These are phyloP conservation scores for Lasioglossum lativentre DNA, from an alignment of 2,888 invertebrate genomes.

Conservation along the genomic window DNA sequence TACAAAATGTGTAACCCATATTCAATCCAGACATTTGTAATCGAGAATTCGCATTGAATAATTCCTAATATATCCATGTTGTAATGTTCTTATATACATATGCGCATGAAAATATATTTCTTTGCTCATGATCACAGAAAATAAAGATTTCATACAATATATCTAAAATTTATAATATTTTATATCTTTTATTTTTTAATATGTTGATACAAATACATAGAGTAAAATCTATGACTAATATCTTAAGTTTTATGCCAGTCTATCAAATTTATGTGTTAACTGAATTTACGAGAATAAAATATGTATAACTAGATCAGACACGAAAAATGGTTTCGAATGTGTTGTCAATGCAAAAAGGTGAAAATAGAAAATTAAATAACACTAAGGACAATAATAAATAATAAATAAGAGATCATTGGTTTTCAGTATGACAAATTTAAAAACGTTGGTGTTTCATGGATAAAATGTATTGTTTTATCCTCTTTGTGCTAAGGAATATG, in stretches of 20 bases:
- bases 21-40: slow-evolving; percentile 1
- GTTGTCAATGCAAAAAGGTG: background rate
- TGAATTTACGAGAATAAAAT: slow-evolving; percentile 24
- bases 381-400: background rate
- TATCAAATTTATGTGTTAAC: slow-evolving; percentile 41
- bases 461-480: slow-evolving; percentile 19
- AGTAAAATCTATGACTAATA: slow-evolving; percentile 41
- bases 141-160: slow-evolving; percentile 39
- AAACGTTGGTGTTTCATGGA: background rate
- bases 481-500: slow-evolving; percentile 1
- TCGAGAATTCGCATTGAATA: slow-evolving; percentile 9
- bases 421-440: slow-evolving; percentile 26
- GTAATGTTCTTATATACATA: slow-evolving; percentile 2
- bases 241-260: slow-evolving; percentile 33
- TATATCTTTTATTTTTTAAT: slow-evolving; percentile 53
- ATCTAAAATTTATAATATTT: slow-evolving; percentile 45
- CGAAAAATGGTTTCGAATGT: background rate
- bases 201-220: slow-evolving; percentile 52
- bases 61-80: slow-evolving; percentile 16
- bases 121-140: slow-evolving; percentile 17
- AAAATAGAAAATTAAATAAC: background rate
- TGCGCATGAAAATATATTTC: slow-evolving; percentile 25
- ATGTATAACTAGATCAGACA: background rate
- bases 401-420: slow-evolving; percentile 18
- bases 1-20: background rate